phyloP scores from a whole-genome alignment of 2,797 vertebrate species.

The Myripristis murdjan region DNA sequence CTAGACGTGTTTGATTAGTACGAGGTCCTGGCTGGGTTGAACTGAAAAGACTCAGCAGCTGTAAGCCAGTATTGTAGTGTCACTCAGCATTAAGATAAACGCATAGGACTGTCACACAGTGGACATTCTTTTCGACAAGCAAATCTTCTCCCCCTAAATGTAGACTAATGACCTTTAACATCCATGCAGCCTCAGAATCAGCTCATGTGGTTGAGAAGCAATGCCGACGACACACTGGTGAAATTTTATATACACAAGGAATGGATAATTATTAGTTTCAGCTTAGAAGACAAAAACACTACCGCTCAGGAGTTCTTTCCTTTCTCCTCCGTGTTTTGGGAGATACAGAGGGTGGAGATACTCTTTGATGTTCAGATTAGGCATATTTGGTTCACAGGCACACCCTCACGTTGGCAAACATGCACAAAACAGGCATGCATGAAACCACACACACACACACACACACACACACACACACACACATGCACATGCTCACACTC shows the following conservation, averaged over 20 bases:
- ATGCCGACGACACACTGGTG: no score
- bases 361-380: no score
- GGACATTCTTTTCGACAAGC: neutral
- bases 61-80: neutral
- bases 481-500: neutral
- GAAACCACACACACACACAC: constrained; percentile 10
- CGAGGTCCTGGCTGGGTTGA: neutral
- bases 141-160: no score
- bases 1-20: neutral
- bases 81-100: constrained; percentile 9
- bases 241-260: no score
- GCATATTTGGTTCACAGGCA: neutral
- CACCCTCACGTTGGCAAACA: neutral
- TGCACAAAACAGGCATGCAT: constrained; percentile 20
- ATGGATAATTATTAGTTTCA: no score
- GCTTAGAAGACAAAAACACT: neutral
- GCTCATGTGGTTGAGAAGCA: no score
- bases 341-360: neutral
- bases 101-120: neutral
- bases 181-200: no score
- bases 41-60: neutral
- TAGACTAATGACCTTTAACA: no score
- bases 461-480: constrained; percentile 6
- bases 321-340: constrained; percentile 9
- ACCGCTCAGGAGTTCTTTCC: neutral